phyloP scores from a whole-genome alignment of 1,140 invertebrate species.

The Vollenhovia emeryi region DNA sequence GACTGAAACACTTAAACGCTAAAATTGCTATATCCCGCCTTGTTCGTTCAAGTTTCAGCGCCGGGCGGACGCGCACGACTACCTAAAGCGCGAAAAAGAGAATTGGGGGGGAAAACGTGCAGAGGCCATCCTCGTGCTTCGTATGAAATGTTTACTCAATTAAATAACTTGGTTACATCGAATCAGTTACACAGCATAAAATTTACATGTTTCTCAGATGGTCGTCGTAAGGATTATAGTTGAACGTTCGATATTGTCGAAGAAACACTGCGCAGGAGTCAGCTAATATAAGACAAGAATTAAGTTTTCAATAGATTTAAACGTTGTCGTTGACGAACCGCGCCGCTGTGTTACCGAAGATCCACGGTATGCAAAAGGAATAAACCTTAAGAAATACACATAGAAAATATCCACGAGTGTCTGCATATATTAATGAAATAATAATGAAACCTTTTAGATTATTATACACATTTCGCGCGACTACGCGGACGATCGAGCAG shows the following conservation, averaged over 20 bases:
- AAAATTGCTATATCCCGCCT: constrained; percentile 4
- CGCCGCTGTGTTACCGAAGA: constrained; percentile 55
- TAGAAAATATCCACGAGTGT: constrained; percentile 71
- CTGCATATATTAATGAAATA: constrained; percentile 62
- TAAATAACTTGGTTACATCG: constrained; percentile 80
- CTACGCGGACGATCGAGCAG: not conserved
- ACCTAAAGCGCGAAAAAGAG: not conserved
- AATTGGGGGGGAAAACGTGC: constrained; percentile 21
- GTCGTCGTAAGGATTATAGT: constrained; percentile 58
- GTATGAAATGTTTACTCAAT: constrained; percentile 82
- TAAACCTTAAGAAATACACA: constrained; percentile 57
- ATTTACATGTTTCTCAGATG: constrained; percentile 78
- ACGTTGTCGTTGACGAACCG: constrained; percentile 39
- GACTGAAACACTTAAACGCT: not conserved
- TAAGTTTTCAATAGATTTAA: constrained; percentile 60
- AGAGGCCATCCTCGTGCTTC: constrained; percentile 16
- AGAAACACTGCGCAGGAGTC: constrained; percentile 30
- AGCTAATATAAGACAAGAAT: constrained; percentile 10
- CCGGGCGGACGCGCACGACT: not conserved
- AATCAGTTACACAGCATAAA: constrained; percentile 81
- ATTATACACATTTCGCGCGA: constrained; percentile 54
- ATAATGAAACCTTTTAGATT: constrained; percentile 69
- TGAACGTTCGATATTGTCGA: constrained; percentile 45
- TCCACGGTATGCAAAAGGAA: constrained; percentile 39
- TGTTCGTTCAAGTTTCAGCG: not conserved